Conservation (phyloP, 2,888 invertebrate genomes). For the Priocnemis perturbator region DNA sequence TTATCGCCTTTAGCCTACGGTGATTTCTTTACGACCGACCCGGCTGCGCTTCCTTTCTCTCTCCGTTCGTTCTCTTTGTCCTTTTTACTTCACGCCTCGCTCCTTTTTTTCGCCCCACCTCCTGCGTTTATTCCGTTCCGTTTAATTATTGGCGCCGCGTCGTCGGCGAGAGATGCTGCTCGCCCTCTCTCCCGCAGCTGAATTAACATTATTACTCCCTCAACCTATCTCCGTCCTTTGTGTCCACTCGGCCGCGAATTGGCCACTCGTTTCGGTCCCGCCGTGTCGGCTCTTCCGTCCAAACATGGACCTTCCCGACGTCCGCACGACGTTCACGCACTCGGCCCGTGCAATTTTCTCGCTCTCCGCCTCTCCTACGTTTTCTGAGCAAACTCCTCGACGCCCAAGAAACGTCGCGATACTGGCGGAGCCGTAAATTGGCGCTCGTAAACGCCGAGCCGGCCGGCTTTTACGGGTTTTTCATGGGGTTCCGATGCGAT, state of each 20-base stretch:
- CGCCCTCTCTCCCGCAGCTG: neutral
- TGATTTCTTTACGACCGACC: slow-evolving; percentile 10
- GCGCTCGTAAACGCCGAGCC: slow-evolving; percentile 34
- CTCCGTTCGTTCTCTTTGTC: slow-evolving; percentile 9
- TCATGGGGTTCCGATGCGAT: slow-evolving; percentile 36
- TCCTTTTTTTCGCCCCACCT: neutral
- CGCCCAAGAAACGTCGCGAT: slow-evolving; percentile 3
- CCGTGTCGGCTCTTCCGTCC: neutral
- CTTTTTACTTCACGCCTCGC: neutral
- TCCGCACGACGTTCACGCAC: neutral
- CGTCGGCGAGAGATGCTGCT: neutral
- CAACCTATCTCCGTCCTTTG: neutral
- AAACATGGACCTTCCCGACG: neutral
- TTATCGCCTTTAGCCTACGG: slow-evolving; percentile 45
- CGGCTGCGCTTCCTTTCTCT: slow-evolving; percentile 24
- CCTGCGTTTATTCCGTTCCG: too few species aligned
- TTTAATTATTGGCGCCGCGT: too few species aligned
- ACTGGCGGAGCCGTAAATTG: slow-evolving; percentile 23
- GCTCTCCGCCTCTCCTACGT: neutral
- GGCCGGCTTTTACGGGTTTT: slow-evolving; percentile 40
- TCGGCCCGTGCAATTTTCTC: slow-evolving; percentile 15
- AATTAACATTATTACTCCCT: neutral
- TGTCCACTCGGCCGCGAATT: neutral
- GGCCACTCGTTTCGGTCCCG: neutral
- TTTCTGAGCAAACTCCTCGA: neutral